Evolutionary conservation across 2,888 invertebrate species (phyloP), one percentile per base, ranked within the genome.

Genomic region (Operophtera brumata): DNA sequence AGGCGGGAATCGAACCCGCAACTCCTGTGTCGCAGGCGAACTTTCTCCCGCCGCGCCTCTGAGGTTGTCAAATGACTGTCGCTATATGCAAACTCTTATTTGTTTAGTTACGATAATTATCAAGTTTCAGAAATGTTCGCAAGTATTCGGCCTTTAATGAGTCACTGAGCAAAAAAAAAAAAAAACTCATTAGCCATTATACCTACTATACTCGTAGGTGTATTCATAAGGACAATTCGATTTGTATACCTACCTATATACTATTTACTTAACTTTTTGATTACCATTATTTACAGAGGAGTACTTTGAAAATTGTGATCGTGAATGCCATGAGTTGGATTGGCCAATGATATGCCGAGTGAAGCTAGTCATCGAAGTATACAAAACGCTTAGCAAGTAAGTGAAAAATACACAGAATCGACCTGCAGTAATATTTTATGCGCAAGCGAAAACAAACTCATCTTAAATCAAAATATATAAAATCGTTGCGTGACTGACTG

Each of bases 291-390:
- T 93, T 93, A 45, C 92, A 95, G 95, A 94, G 82, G 93, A 93
- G 74, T 92, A 92, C 70, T 94, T 93, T 70, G 92, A 93, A 69
- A 93, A 93, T 71, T 96, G 96, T 78, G 93, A 94, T 73, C 90
- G 96, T 69, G 93, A 94, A 67, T 96, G 96, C 78, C 93, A 94
- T 70, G 94, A 94, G 62, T 82, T 94, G 57, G 94, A 93, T 71
- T 94, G 94, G 93, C 94, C 95, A 2, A 94, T 94, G 94, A 94
- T 94, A 69, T 96, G 96, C 78, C 90, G 95, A 54, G 92, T 95
- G 59, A 94, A 94, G 82, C 88, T 96, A 65, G 93, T 93, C 39
- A 86, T 96, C 53, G 96, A 95, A 82, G 92, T 93, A 64, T 94
- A 94, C 74, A 93, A 93, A 75, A 92, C 94, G 4, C 87, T 93